Evolutionary conservation across 1,140 invertebrate species (phyloP), one percentile per base, ranked within the genome.

Genomic region (Octopus sinensis): DNA sequence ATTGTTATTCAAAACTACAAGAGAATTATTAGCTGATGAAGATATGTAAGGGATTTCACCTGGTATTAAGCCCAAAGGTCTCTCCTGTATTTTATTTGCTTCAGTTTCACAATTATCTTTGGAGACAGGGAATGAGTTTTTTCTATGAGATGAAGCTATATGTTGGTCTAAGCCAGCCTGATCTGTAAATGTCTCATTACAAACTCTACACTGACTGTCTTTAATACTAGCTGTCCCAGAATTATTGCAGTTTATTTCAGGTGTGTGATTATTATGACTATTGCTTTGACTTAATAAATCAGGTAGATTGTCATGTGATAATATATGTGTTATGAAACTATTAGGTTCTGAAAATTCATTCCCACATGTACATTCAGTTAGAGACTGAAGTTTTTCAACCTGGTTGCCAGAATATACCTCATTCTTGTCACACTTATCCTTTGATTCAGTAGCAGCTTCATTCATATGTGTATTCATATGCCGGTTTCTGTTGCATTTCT

Each of bases 211-310:
- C 76, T 53, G 95, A 2, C 95, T 96, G 79, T 96, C 89, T 84
- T 95, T 95, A 88, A 97, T 96, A 81, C 95, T 93, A 82, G 95
- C 30, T 78, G 51, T n/a, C 91, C 53, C 96, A 92, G 89, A 96
- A 95, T 90, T 95, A 96, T 87, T 96, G 96, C 80, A 13, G 68
- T n/a, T 13, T 73, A 23, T 23, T 73, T 73, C 30, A 5, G 13
- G 68, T 95, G 92, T 54, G 95, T 93, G 89, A 96, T 96, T 4
- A 96, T 95, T 90, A 96, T 97, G 54, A 95, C 95, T 86, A 96
- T 98, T 0, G 94, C 94, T 80, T 94, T 92, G 87, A 97, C 98
- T 87, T 97, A 95, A 91, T 97, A 97, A 0, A 97, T 87, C 97
- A 96, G 1, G 96, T 43, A 43, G 30, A 43, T 43, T 43, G 30